Evolutionary conservation across 2,888 invertebrate genomes (phyloP).

Genomic region (Frankliniella fusca): DNA sequence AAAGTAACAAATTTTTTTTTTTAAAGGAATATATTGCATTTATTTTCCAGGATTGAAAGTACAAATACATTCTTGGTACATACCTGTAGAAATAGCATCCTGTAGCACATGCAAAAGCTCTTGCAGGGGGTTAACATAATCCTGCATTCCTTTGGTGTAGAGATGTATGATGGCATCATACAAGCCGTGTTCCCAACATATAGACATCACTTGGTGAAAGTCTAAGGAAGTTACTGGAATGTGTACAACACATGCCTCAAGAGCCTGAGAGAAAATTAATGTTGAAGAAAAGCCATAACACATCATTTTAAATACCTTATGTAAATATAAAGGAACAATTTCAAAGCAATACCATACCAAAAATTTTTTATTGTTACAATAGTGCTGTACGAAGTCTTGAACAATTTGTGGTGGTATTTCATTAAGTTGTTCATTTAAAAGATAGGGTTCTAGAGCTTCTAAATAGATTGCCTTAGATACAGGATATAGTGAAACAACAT

Average conservation of each 20-base stretch:
- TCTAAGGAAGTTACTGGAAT: conserved; percentile 71
- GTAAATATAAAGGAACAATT: neutral
- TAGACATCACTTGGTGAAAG: conserved; percentile 64
- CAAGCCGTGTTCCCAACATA: conserved; percentile 58
- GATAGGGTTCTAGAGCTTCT: conserved; percentile 66
- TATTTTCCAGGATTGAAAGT: neutral
- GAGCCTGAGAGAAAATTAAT: conserved; percentile 45
- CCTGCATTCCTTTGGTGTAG: conserved; percentile 69
- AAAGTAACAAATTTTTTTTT: conserved; percentile 12
- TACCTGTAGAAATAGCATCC: conserved; percentile 47
- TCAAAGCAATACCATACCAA: conserved; percentile 44
- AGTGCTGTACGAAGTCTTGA: conserved; percentile 66
- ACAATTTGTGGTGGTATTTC: conserved; percentile 65
- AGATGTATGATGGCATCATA: conserved; percentile 68
- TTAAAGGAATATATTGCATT: conserved; percentile 15
- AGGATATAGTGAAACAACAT: conserved; percentile 52
- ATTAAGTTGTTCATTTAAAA: conserved; percentile 59
- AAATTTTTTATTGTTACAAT: conserved; percentile 57
- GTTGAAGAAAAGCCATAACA: neutral
- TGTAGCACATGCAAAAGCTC: conserved; percentile 58
- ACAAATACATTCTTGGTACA: conserved; percentile 38
- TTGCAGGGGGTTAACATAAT: conserved; percentile 69
- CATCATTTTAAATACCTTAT: neutral
- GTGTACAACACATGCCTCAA: conserved; percentile 68
- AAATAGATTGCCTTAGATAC: conserved; percentile 58